A percentile compares a stretch with the other conserved stretches of the same genome.
Evolutionary conservation across 2,797 vertebrate species (phyloP).

Genomic region (Erpetoichthys calabaricus): DNA sequence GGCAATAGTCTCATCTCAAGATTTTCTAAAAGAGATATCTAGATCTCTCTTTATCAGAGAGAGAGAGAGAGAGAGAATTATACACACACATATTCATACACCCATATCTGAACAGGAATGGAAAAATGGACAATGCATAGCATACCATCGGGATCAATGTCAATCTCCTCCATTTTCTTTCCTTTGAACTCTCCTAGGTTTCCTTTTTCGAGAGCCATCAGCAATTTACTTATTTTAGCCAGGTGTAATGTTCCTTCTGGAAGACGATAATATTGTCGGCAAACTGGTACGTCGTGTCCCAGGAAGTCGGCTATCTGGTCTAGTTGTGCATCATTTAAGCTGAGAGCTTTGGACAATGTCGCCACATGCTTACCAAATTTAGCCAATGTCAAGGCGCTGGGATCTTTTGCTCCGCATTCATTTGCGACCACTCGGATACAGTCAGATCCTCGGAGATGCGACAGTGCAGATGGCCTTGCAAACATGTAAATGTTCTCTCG

Average conservation of each 20-base stretch:
- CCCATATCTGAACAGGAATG: no score
- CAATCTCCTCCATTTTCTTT: conserved; percentile 13
- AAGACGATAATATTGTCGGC: conserved; percentile 9
- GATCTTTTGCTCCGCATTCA: conserved; percentile 12
- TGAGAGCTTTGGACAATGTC: conserved; percentile 14
- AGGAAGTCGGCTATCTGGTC: conserved; percentile 16
- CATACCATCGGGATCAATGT: no score
- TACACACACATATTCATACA: no score
- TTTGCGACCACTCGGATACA: conserved; percentile 6
- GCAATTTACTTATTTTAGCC: conserved; percentile 1
- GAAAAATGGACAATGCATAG: no score
- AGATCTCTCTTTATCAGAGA: no score
- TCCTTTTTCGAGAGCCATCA: conserved; percentile 15
- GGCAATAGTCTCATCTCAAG: no score
- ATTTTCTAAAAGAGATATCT: no score
- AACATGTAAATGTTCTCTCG: no score
- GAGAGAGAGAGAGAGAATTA: no score
- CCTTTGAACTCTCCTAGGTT: conserved; percentile 11
- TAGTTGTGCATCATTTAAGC: conserved; percentile 16
- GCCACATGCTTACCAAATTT: conserved; percentile 15
- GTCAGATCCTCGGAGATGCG: conserved; percentile 21
- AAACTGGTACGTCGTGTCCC: conserved; percentile 19
- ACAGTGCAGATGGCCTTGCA: not conserved
- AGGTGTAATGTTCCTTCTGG: conserved; percentile 14
- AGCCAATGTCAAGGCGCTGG: conserved; percentile 14